These are phyloP conservation scores for Tachina grossa DNA, from an alignment of 2,888 invertebrate genomes.

Conservation along the genomic window DNA sequence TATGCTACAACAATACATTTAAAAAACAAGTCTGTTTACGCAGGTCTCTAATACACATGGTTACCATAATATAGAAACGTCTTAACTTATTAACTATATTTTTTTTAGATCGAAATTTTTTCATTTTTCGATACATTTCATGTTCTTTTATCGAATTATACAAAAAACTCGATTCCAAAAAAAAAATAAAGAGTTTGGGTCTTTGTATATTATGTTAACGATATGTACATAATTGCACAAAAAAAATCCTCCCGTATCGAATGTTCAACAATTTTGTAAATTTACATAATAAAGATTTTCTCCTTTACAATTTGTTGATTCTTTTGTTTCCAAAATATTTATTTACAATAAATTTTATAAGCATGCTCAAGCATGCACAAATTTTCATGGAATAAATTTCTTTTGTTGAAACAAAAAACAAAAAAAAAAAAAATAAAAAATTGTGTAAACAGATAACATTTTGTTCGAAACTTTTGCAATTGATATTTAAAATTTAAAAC, in stretches of 20 bases:
- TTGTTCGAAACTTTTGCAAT: neutral
- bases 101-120: too few relatives aligned
- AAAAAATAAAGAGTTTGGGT: too few relatives aligned
- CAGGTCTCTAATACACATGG: too few relatives aligned
- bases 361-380: slow-evolving; percentile 24
- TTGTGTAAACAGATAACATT: neutral
- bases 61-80: too few relatives aligned
- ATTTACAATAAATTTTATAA: slow-evolving; percentile 19
- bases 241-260: slow-evolving; percentile 2
- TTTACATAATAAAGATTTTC: neutral
- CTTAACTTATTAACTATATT: too few relatives aligned
- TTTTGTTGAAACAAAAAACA: neutral
- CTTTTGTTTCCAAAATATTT: slow-evolving; percentile 24
- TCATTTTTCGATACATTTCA: too few relatives aligned
- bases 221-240: neutral
- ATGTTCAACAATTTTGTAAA: neutral
- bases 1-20: too few relatives aligned
- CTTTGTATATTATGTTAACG: too few relatives aligned
- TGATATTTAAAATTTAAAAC: slow-evolving; percentile 18
- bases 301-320: neutral
- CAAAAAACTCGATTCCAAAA: too few relatives aligned
- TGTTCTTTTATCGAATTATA: too few relatives aligned
- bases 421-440: neutral
- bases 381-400: neutral
- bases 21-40: too few relatives aligned